Base-by-base conservation (phyloP, 2,888 invertebrate species). In the Perizoma affinitatum region DNA sequence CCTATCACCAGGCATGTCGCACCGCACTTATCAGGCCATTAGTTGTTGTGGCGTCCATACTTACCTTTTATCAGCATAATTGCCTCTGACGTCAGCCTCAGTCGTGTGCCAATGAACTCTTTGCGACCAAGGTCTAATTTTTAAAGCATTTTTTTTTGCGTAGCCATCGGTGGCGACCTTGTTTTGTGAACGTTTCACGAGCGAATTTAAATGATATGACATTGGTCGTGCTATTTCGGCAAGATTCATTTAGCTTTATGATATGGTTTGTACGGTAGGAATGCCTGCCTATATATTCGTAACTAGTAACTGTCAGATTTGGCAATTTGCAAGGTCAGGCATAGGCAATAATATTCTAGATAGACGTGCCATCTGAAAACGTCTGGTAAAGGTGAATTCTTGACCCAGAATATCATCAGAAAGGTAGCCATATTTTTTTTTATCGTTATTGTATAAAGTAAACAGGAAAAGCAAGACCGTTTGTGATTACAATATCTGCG, bases 31-130 rank as follows among this genome's bases (percentile, higher is more conserved):
- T 68, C 67, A 59, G 57, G 35, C 58, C 57, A 65, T 63, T 65
- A 63, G 58, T 51, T 50, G 58, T 52, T 50, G 60, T 54, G 41
- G 56, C 61, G 54, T 61, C 45, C 62, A 59, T 64, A 61, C 58
- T 11, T 59, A 65, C 54, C 47, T 49, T 67, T 74, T 78, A 78
- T 78, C 75, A 71, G 61, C 63, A 70, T 73, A 75, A 76, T 75
- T 71, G 67, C 58, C 59, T 45, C 55, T 71, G 68, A 73, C 73
- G 73, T 75, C 75, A 70, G 34, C 59, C 51, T 11, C n/a, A 44
- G 22, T 10, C 60, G 40, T 56, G 65, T 59, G 73, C 52, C 73
- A 70, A 72, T 57, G 75, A 76, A 65, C 78, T 74, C 61, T 69
- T 54, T 43, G 46, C 58, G 6, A 35, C 57, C 78, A 78, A 78